Percentiles rank a stretch among this genome's conserved stretches.
Evolutionary conservation across 1,140 invertebrate species (phyloP).

Genomic region (Panulirus ornatus): DNA sequence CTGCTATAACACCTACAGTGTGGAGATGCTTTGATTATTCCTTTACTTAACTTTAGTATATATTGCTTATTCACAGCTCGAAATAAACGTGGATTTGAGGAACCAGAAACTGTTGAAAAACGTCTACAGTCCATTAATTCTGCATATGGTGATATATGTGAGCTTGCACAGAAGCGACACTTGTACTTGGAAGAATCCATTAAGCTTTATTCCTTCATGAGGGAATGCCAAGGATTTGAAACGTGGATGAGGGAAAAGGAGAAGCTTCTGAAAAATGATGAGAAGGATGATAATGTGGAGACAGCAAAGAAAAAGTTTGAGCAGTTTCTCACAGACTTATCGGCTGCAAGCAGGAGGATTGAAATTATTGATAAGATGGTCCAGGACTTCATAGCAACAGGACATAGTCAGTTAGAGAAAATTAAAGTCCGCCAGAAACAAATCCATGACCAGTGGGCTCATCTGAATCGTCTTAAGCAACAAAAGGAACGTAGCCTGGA

Average conservation of each 20-base stretch:
- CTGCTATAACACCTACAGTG: too few species aligned
- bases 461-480: conserved; percentile 91
- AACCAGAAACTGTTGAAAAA: conserved; percentile 89
- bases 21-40: too few species aligned
- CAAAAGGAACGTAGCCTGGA: conserved; percentile 95
- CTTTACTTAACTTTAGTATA: too few species aligned
- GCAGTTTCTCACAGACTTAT: conserved; percentile 96
- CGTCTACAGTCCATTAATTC: conserved; percentile 88
- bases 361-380: conserved; percentile 93
- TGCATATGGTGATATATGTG: conserved; percentile 88
- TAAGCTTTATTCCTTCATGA: conserved; percentile 94
- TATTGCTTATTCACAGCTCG: not conserved
- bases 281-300: conserved; percentile 93
- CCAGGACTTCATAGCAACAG: conserved; percentile 88
- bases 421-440: conserved; percentile 82
- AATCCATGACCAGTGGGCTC: conserved; percentile 92
- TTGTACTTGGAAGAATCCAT: conserved; percentile 94
- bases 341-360: conserved; percentile 92
- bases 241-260: conserved; percentile 98
- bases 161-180: conserved; percentile 88
- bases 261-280: conserved; percentile 90
- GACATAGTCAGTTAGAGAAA: conserved; percentile 93
- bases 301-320: conserved; percentile 95
- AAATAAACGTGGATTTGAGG: conserved; percentile 79
- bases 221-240: conserved; percentile 99